Evolutionary conservation across 2,113 vertebrate species (phyloP), one percentile per base, ranked within the genome.

Genomic region (Vulpes vulpes): DNA sequence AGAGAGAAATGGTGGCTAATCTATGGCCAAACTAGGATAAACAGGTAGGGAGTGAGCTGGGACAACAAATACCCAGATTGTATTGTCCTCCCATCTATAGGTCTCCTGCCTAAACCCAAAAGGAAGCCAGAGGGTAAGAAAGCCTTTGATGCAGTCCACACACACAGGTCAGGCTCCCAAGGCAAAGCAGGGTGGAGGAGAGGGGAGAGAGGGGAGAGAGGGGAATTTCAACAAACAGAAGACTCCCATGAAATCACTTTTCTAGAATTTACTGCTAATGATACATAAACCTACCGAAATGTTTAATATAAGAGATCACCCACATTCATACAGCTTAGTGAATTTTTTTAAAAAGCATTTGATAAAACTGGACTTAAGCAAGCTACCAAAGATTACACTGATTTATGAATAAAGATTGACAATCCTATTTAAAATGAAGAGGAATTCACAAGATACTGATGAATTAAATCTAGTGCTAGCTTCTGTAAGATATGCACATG

Each of bases 401-500:
- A 57, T 59, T 67, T 94, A 27, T 82, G 64, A 87, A 35, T 62
- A 94, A 71, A 88, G 27, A 25, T 51, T 78, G 55, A n/a, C 11
- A 65, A 91, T 51, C 6, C 15, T 84, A 78, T 83, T 95, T 95
- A 92, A 88, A 82, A 86, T 88, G 82, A 55, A 55, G 32, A 86
- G 11, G n/a, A 89, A 92, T 71, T 79, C 55, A 92, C 59, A 94
- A 74, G 25, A 65, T 84, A 43, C 78, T 78, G 59, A 82, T 57
- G 25, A 65, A 23, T 93, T 43, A 92, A 57, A 59, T 92, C 62
- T 85, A 60, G 5, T 22, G 57, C 65, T 74, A 17, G 15, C 4
- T 59, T 96, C 76, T 88, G 8, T 32, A 81, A 82, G 71, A 62
- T 43, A 89, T 1, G 17, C n/a, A 74, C 23, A 88, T 8, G 64